A percentile compares a stretch with the other conserved stretches of the same genome.
Evolutionary conservation across 1,140 invertebrate species (phyloP).

Genomic region (Cotesia vestalis): DNA sequence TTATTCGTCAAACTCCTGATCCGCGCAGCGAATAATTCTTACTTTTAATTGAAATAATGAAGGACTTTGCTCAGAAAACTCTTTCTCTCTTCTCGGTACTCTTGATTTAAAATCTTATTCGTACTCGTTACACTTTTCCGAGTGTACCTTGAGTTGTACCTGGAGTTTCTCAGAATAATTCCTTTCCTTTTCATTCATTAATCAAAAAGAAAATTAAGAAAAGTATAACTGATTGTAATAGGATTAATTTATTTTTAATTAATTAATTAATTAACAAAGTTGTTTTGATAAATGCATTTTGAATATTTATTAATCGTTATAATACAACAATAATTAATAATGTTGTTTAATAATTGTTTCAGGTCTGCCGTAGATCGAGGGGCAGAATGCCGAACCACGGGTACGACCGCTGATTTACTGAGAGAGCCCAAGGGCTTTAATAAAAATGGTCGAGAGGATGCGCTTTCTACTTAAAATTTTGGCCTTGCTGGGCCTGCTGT

Average conservation of each 20-base stretch:
- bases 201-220: neutral
- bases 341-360: slow-evolving; percentile 21
- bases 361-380: slow-evolving; percentile 44
- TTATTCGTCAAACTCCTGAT: slow-evolving; percentile 6
- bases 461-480: slow-evolving; percentile 48
- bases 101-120: no score
- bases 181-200: no score
- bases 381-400: slow-evolving; percentile 47
- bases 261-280: slow-evolving; percentile 7
- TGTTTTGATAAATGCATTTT: neutral
- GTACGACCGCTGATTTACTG: slow-evolving; percentile 46
- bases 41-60: slow-evolving; percentile 31
- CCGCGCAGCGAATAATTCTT: neutral
- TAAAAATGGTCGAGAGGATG: slow-evolving; percentile 44
- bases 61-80: neutral
- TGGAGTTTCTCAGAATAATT: neutral
- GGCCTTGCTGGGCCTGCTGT: slow-evolving; percentile 50
- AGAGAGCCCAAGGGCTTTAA: slow-evolving; percentile 32
- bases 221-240: slow-evolving; percentile 13
- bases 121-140: neutral
- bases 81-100: neutral
- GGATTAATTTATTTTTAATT: slow-evolving; percentile 23
- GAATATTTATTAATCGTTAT: slow-evolving; percentile 25
- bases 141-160: neutral
- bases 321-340: no score